A percentile compares a stretch with the other conserved stretches of the same genome.
phyloP scores from a whole-genome alignment of 2,888 invertebrate species.

The Ligdia adustata region DNA sequence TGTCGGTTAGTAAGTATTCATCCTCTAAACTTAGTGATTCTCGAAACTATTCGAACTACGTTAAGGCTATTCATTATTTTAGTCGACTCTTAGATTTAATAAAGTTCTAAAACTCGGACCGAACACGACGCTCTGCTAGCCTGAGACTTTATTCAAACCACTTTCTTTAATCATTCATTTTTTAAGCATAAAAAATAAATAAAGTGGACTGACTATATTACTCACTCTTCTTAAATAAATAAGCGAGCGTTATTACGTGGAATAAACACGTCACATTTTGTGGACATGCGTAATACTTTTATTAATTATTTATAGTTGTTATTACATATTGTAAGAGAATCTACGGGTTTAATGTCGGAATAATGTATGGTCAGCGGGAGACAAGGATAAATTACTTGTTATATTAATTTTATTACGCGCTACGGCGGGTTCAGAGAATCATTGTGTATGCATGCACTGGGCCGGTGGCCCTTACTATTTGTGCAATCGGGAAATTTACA shows the following conservation, averaged over 20 bases:
- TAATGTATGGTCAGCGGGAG: conserved; percentile 45
- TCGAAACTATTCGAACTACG: conserved; percentile 60
- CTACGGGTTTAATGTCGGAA: conserved; percentile 23
- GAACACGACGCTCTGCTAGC: conserved; percentile 50
- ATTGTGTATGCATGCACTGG: conserved; percentile 55
- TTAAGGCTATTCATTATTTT: conserved; percentile 57
- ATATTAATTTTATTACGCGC: conserved; percentile 57
- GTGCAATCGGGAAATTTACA: conserved; percentile 1
- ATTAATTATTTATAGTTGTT: conserved; percentile 50
- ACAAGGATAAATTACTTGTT: conserved; percentile 56
- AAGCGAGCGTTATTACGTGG: conserved; percentile 36
- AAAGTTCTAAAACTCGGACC: conserved; percentile 50
- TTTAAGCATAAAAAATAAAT: conserved; percentile 41
- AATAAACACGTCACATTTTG: conserved; percentile 46
- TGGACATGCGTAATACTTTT: conserved; percentile 48
- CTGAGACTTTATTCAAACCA: conserved; percentile 5
- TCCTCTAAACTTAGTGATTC: conserved; percentile 83
- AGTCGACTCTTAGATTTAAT: conserved; percentile 58
- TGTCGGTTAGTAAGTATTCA: conserved; percentile 62
- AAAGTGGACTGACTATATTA: conserved; percentile 39
- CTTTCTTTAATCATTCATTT: conserved; percentile 42
- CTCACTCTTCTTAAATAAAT: conserved; percentile 44
- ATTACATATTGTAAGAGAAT: conserved; percentile 39
- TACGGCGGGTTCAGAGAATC: conserved; percentile 41
- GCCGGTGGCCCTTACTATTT: conserved; percentile 33